A percentile compares a stretch with the other conserved stretches of the same genome.
Conservation (phyloP, 2,797 vertebrate species). For the Rhabdomys pumilio region DNA sequence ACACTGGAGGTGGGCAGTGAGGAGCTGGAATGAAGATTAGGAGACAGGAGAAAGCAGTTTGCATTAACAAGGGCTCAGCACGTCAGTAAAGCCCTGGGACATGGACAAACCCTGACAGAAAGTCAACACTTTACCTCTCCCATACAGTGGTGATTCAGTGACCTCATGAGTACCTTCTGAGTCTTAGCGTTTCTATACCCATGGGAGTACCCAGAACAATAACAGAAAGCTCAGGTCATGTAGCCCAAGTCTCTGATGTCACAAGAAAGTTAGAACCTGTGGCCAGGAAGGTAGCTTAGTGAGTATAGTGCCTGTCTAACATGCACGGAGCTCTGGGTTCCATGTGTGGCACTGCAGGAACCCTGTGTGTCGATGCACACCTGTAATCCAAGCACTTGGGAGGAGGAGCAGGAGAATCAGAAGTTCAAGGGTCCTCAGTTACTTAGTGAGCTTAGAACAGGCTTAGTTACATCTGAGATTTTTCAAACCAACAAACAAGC, state of each 20-base stretch:
- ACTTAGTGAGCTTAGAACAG: not conserved
- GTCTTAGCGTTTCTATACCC: not conserved
- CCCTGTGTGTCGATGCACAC: no score
- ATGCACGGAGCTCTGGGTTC: not conserved
- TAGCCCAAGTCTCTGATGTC: not conserved
- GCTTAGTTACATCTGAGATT: not conserved
- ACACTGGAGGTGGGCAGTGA: not conserved
- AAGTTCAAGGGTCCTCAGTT: not conserved
- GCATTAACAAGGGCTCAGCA: not conserved
- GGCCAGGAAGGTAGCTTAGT: not conserved
- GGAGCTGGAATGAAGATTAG: not conserved
- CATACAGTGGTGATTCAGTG: not conserved
- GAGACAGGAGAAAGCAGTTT: not conserved
- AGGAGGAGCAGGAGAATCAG: not conserved
- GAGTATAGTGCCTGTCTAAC: not conserved
- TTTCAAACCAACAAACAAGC: not conserved
- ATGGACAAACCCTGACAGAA: not conserved
- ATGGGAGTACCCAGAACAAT: fast-evolving
- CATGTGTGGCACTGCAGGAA: not conserved
- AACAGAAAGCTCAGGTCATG: not conserved
- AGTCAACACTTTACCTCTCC: no score
- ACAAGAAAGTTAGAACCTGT: not conserved
- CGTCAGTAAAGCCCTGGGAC: not conserved
- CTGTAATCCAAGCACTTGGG: not conserved
- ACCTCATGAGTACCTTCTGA: not conserved